A percentile compares a stretch with the other conserved stretches of the same genome.
phyloP scores from a whole-genome alignment of 2,797 vertebrate species.

The Sardinella longiceps region DNA sequence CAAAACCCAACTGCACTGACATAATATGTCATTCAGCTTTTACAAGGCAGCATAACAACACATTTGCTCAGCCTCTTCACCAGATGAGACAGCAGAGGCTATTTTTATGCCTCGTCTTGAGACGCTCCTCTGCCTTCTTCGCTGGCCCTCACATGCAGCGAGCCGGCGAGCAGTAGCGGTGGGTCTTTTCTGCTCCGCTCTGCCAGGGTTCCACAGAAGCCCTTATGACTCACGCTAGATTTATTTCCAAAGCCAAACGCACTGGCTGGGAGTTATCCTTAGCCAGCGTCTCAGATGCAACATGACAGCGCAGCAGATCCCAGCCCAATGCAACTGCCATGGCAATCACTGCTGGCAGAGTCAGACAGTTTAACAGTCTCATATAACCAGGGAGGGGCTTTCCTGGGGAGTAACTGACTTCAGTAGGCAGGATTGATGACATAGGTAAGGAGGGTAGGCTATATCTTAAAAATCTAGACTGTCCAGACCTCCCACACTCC shows the following conservation, averaged over 20 bases:
- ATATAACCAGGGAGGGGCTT: not conserved
- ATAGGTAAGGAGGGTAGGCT: not conserved
- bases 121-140: not conserved
- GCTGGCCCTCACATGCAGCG: not conserved
- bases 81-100: conserved; percentile 12
- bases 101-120: conserved; percentile 16
- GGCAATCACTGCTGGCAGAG: not conserved
- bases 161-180: not conserved
- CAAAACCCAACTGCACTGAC: not conserved
- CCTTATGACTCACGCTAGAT: conserved; percentile 35
- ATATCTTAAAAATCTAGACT: not conserved
- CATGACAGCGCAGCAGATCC: conserved; percentile 14
- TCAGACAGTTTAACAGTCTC: not conserved
- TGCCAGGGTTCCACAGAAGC: conserved; percentile 25
- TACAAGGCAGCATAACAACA: not conserved
- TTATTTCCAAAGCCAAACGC: conserved; percentile 32
- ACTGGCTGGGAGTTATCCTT: conserved; percentile 11
- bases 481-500: no score
- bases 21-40: not conserved
- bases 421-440: not conserved
- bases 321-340: not conserved
- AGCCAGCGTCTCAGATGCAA: not conserved
- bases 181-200: not conserved
- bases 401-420: no score
- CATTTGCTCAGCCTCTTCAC: not conserved